These are phyloP conservation scores for Phrynocephalus forsythii DNA, from an alignment of 2,797 vertebrate genomes.

Conservation along the genomic window DNA sequence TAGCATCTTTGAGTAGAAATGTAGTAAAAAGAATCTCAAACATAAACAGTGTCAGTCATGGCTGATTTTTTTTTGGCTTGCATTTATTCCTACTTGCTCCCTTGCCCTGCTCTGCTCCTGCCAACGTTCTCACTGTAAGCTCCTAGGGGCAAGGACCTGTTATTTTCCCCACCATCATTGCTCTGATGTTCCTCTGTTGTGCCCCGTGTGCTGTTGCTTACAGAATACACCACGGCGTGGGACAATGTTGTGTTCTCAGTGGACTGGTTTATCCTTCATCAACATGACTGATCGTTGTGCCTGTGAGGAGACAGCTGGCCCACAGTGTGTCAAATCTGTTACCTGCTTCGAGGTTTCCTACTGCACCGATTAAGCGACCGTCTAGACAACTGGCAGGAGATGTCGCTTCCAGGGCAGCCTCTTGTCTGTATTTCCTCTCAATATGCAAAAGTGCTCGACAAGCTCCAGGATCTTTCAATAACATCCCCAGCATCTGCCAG, in stretches of 20 bases:
- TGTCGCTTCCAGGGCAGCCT: slow-evolving; percentile 27
- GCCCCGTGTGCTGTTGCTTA: not conserved
- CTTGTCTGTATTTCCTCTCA: slow-evolving; percentile 21
- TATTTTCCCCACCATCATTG: not conserved
- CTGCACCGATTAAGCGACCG: slow-evolving; percentile 20
- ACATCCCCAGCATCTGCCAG: not conserved
- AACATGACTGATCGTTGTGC: not conserved
- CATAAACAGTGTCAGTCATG: too few species aligned
- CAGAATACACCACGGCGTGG: not conserved
- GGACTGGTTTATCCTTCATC: not conserved
- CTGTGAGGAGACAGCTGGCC: not conserved
- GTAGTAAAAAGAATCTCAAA: too few species aligned
- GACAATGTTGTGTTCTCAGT: not conserved
- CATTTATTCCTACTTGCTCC: not conserved
- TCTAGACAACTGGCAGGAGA: slow-evolving; percentile 42
- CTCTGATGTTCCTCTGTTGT: not conserved
- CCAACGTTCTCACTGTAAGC: not conserved
- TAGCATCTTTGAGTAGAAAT: too few species aligned
- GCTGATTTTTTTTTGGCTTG: too few species aligned
- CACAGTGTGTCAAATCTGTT: slow-evolving; percentile 7
- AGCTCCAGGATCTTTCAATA: slow-evolving; percentile 1
- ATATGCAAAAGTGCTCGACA: slow-evolving; percentile 17
- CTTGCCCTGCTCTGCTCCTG: not conserved
- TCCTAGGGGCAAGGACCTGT: not conserved
- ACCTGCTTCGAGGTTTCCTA: not conserved